Evolutionary conservation across 2,888 invertebrate species (phyloP).

Genomic region (Phortica okadai): DNA sequence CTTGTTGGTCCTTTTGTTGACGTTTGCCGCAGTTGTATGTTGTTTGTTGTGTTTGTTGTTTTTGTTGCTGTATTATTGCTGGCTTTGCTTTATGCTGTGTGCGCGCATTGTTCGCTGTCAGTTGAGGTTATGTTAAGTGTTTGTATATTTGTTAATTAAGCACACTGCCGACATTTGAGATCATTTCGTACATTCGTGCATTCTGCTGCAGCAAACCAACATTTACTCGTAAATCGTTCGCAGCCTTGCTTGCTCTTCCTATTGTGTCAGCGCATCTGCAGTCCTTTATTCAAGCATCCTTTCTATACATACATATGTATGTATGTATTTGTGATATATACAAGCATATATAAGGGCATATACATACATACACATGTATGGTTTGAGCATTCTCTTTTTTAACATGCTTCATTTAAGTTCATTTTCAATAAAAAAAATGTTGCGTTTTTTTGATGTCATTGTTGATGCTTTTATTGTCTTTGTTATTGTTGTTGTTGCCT

Average conservation of each 20-base stretch:
- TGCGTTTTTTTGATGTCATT: slow-evolving; percentile 51
- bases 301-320: slow-evolving; percentile 28
- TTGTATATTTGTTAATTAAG: slow-evolving; percentile 75
- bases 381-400: slow-evolving; percentile 39
- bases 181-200: slow-evolving; percentile 61
- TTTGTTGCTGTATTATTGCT: slow-evolving; percentile 29
- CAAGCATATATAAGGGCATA: slow-evolving; percentile 27
- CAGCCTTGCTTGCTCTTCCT: slow-evolving; percentile 33
- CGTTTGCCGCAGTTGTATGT: slow-evolving; percentile 21
- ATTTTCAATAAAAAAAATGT: slow-evolving; percentile 45
- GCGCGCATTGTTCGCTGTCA: slow-evolving; percentile 54
- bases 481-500: slow-evolving; percentile 34
- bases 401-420: slow-evolving; percentile 54
- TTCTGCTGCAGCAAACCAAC: slow-evolving; percentile 54
- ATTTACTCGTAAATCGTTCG: slow-evolving; percentile 30
- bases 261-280: slow-evolving; percentile 69
- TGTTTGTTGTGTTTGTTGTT: slow-evolving; percentile 38
- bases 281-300: slow-evolving; percentile 53
- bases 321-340: not conserved
- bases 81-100: slow-evolving; percentile 37
- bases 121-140: slow-evolving; percentile 73
- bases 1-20: slow-evolving; percentile 25
- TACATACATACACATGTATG: slow-evolving; percentile 40
- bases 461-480: slow-evolving; percentile 44
- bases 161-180: slow-evolving; percentile 63